phyloP scores from a whole-genome alignment of 2,113 vertebrate species.

The Proteles cristata region DNA sequence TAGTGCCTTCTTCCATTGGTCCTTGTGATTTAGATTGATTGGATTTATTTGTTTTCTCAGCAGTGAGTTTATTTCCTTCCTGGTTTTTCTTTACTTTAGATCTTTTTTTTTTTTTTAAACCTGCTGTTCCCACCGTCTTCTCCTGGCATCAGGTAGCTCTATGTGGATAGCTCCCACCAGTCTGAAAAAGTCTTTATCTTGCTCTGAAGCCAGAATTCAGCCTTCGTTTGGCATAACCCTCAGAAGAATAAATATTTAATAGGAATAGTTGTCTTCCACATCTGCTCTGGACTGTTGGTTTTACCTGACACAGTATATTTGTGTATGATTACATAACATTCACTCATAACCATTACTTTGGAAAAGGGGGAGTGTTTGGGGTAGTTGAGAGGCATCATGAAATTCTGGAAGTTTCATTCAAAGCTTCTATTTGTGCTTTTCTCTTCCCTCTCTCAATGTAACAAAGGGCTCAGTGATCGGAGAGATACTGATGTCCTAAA shows the following conservation, averaged over 20 bases:
- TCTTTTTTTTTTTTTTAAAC: not conserved
- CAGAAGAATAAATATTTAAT: not conserved
- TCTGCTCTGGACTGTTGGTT: not conserved
- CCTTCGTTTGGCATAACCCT: not conserved
- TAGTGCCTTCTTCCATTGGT: not conserved
- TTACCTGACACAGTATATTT: not conserved
- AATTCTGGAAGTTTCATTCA: not conserved
- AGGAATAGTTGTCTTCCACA: not conserved
- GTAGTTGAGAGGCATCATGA: not conserved
- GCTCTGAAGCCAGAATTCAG: constrained; percentile 1
- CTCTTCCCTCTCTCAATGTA: not conserved
- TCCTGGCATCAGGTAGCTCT: not conserved
- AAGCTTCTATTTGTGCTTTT: not conserved
- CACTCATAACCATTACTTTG: constrained; percentile 10
- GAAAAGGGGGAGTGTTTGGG: not conserved
- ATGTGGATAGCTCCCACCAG: not conserved
- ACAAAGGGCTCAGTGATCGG: not conserved
- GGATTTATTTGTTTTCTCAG: constrained; percentile 56
- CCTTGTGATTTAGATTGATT: not conserved
- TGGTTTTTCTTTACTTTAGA: constrained; percentile 35
- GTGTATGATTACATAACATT: not conserved
- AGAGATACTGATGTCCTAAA: not conserved
- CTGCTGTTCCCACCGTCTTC: not conserved
- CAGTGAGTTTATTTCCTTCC: constrained; percentile 20
- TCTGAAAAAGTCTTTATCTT: not conserved